Evolutionary conservation across 2,888 invertebrate species (phyloP), one percentile per base, ranked within the genome.

Genomic region (Branchinecta sandiegonensis): DNA sequence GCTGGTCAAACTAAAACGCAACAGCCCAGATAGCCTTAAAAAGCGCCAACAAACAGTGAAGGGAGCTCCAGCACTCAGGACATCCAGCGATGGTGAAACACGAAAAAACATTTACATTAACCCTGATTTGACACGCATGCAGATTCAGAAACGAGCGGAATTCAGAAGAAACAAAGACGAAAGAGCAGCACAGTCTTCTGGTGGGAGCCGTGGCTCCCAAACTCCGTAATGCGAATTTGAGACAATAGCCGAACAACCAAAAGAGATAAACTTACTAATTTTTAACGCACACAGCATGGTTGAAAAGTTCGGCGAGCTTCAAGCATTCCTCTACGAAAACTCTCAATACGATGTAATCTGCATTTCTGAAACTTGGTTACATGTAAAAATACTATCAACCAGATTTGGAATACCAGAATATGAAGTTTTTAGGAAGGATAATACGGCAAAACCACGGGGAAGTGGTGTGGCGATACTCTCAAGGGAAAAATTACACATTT

Each of bases 291-390:
- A 50, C 50, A 50, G 50, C 50, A 50, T 50, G n/a, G 50, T 50
- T 50, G 50, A n/a, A 50, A 50, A 50, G 50, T 50, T 50, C 50
- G 50, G 50, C 50, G n/a, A 50, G 50, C 50, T 50, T 50, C 50
- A 50, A 50, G 50, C 50, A 50, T n/a, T 50, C 50, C 50, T 50
- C 50, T 50, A 50, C n/a, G 50, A 50, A 50, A 50, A 50, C 50
- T 50, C 50, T 50, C 50, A n/a, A 50, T 50, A 50, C 50, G 50
- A 50, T 50, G 50, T 50, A 50, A 1, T 50, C 50, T 50, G 50
- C 50, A 50, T 50, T 50, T 50, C 50, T 50, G 50, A 50, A 50
- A 50, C 50, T 50, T 50, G 50, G 50, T 50, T 50, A 50, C 50
- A 50, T 50, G 50, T 2, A 50, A 23, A 50, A 50, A 50, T 50